These are phyloP conservation scores for Pseudoatta argentina DNA, from an alignment of 1,140 invertebrate species.

Conservation along the genomic window DNA sequence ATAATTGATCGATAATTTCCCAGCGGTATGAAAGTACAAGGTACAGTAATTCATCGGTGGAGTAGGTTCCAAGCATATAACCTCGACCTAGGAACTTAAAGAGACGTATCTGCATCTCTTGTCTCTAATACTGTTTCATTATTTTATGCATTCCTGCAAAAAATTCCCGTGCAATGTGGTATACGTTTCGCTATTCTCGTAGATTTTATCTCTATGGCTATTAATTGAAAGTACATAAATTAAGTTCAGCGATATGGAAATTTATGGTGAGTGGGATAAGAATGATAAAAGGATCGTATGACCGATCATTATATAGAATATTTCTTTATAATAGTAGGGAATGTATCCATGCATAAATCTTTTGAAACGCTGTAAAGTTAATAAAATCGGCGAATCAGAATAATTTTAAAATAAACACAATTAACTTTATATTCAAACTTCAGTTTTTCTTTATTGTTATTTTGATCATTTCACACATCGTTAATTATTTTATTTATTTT, in stretches of 20 bases:
- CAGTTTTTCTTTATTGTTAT: no score
- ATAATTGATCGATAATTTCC: constrained; percentile 33
- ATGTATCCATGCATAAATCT: not conserved
- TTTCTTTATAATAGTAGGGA: not conserved
- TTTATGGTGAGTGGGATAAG: constrained; percentile 10
- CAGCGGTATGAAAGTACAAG: constrained; percentile 6
- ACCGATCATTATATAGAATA: not conserved
- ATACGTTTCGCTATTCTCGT: not conserved
- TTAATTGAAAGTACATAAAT: constrained; percentile 34
- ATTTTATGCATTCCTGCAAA: constrained; percentile 7
- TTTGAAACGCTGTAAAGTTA: not conserved
- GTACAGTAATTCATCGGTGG: constrained; percentile 15
- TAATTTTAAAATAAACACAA: constrained; percentile 5
- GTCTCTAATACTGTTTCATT: not conserved
- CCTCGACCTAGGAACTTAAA: constrained; percentile 56
- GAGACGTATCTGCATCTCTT: constrained; percentile 1
- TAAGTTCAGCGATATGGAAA: not conserved
- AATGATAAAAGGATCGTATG: not conserved
- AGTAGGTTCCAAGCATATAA: not conserved
- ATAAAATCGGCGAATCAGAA: not conserved
- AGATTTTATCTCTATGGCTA: constrained; percentile 10
- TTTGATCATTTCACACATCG: no score
- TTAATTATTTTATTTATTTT: no score
- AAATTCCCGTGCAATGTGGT: not conserved
- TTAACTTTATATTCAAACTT: not conserved